phyloP scores from a whole-genome alignment of 2,797 vertebrate species.

The Acipenser transmontanus region DNA sequence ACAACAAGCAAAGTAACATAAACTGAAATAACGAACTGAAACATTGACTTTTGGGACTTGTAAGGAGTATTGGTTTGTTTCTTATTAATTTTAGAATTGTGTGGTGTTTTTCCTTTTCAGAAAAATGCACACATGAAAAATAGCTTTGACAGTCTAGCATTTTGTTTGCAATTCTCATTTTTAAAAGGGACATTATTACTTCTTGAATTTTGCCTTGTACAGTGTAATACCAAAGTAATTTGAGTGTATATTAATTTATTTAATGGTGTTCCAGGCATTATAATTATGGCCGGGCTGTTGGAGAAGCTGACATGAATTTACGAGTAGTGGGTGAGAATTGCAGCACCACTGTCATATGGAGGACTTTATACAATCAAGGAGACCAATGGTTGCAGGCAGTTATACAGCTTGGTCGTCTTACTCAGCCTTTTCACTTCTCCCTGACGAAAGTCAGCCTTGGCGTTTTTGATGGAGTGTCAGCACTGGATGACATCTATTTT shows the following conservation, averaged over 20 bases:
- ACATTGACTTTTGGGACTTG: too few relatives aligned
- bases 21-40: too few relatives aligned
- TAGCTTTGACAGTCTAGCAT: too few relatives aligned
- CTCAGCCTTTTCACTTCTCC: constrained; percentile 66
- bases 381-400: constrained; percentile 63
- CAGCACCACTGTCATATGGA: constrained; percentile 72
- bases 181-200: too few relatives aligned
- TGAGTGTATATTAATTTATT: neutral
- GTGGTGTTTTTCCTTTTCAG: too few relatives aligned
- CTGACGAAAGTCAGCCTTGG: constrained; percentile 78
- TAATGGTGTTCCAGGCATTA: constrained; percentile 69
- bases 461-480: constrained; percentile 74
- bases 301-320: constrained; percentile 72
- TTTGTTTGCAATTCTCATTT: too few relatives aligned
- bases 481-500: constrained; percentile 78
- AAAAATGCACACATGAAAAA: too few relatives aligned
- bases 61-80: too few relatives aligned
- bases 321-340: constrained; percentile 39
- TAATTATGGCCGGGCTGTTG: constrained; percentile 75
- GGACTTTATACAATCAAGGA: constrained; percentile 69
- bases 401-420: constrained; percentile 76
- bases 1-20: too few relatives aligned
- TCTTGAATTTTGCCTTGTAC: neutral
- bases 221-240: too few relatives aligned
- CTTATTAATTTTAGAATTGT: too few relatives aligned